Evolutionary conservation across 2,797 vertebrate species (phyloP), one percentile per base, ranked within the genome.

Genomic region (Rhinichthys osculus): DNA sequence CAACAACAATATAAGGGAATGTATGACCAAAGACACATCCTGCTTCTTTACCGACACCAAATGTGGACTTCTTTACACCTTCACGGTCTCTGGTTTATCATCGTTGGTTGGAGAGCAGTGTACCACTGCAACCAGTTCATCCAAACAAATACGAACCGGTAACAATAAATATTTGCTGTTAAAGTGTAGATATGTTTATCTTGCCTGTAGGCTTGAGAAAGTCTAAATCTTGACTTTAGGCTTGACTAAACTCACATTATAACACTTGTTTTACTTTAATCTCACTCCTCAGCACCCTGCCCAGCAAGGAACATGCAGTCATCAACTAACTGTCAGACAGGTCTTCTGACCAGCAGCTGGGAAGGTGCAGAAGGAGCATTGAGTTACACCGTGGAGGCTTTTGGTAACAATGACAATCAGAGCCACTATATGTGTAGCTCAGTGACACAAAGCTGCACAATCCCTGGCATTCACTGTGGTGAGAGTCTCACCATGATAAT

Each of bases 31-130:
- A 23, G 94, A 95, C 2, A 93, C 87, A 62, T 90, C 89, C 10
- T 96, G 96, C 88, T 93, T 94, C 87, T 96, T 96, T 90, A 93
- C 95, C 19, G 57, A 92, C 40, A 91, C 93, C 0, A 21, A 35
- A 3, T 96, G 96, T 83, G 96, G 96, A 40, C 91, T 81, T 1
- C 89, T 72, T 16, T 96, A 96, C 87, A 73, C n/a, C 85, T 95
- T 96, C 88, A 93, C 89, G 0, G 94, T 96, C 19, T 88, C 77
- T 33, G 69, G 84, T 17, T 40, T 69, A 80, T 73, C 84, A 21
- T 40, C 23, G 7, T 87, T 93, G 1, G 27, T 90, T 38, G 80
- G 21, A 3, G 91, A 84, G 0, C 21, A 23, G 0, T 95, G 95
- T 85, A 88, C 7, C 8, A 93, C 94, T 62, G 30, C 67, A 16